Evolutionary conservation across 2,797 vertebrate species (phyloP).

Genomic region (Alca torda): DNA sequence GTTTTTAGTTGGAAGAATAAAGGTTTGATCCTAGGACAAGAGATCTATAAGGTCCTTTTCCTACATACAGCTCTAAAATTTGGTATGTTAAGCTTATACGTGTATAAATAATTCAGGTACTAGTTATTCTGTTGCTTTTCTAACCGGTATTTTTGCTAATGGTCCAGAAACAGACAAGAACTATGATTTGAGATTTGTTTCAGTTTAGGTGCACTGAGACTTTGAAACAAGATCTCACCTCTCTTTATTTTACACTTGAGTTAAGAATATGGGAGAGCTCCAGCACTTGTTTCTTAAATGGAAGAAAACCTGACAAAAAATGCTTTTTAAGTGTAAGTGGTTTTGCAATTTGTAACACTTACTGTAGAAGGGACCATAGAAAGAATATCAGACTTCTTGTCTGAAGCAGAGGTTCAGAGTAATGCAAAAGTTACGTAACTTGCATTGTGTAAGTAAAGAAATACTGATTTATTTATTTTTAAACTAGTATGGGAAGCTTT

Average conservation of each 20-base stretch:
- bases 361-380: background rate
- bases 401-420: background rate
- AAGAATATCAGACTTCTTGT: background rate
- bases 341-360: background rate
- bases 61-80: background rate
- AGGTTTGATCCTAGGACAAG: background rate
- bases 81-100: background rate
- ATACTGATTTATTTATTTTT: background rate
- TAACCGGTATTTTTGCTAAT: background rate
- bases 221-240: background rate
- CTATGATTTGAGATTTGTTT: background rate
- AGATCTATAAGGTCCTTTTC: background rate
- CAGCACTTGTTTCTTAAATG: background rate
- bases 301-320: background rate
- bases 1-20: background rate
- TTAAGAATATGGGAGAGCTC: background rate
- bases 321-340: background rate
- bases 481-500: background rate
- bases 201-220: background rate
- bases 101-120: background rate
- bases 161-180: background rate
- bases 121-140: background rate
- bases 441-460: background rate
- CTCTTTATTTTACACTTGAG: background rate
- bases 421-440: background rate